Evolutionary conservation across 2,797 vertebrate species (phyloP).

Genomic region (Sciaenops ocellatus): DNA sequence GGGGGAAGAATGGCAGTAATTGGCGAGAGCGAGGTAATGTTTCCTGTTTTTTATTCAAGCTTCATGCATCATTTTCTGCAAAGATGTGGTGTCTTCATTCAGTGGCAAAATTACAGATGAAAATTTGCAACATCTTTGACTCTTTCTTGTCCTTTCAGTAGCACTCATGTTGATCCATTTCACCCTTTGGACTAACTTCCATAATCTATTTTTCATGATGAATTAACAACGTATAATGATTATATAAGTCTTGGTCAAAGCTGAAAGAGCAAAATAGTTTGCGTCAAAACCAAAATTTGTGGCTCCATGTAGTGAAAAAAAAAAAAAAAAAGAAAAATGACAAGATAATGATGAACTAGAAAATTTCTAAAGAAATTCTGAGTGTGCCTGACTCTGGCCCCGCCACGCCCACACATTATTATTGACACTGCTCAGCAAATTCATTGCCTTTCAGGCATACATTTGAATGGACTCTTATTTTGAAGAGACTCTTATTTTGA

Average conservation of each 20-base stretch:
- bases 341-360: constrained; percentile 51
- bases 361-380: no score
- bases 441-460: no score
- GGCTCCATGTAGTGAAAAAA: constrained; percentile 4
- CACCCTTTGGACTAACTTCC: background rate
- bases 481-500: no score
- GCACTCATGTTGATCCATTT: constrained; percentile 22
- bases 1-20: background rate
- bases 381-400: no score
- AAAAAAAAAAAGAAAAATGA: constrained; percentile 12
- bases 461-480: no score
- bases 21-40: background rate
- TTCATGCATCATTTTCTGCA: constrained; percentile 23
- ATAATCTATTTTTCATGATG: background rate
- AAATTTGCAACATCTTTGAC: background rate
- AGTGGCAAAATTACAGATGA: constrained; percentile 32
- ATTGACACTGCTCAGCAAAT: no score
- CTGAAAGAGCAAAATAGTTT: constrained; percentile 23
- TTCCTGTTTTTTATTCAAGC: constrained; percentile 12
- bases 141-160: constrained; percentile 11
- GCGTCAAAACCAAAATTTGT: constrained; percentile 30
- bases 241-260: constrained; percentile 3
- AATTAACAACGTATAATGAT: background rate
- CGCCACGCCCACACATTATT: no score
- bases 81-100: constrained; percentile 5